Evolutionary conservation across 2,888 invertebrate genomes (phyloP), one percentile per base, ranked within the genome.

Genomic region (Diploptera punctata): DNA sequence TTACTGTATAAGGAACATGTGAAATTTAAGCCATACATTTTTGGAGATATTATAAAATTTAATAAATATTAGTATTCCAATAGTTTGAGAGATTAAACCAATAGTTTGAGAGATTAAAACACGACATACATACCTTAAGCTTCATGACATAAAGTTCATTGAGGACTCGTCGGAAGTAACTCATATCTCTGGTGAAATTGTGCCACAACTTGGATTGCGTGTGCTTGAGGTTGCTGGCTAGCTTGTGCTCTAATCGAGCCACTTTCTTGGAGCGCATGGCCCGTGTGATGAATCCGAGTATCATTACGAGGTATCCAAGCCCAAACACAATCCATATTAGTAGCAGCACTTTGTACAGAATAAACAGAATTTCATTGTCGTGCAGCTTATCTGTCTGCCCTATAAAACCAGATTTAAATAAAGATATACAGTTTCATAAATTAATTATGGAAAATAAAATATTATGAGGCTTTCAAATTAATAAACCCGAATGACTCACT

Each of bases 291-390:
- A 94, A 95, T 1, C 93, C 93, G 77, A 95, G 88, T 60, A 95
- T 89, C 96, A 97, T 97, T 26, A 95, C 90, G 57, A 95, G 88
- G 82, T 97, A 97, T 0, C 96, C 96, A 75, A 97, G 86, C 0
- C 97, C 96, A 79, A 95, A 95, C 74, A 95, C 93, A 69, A 97
- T 94, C 97, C 97, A 97, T 29, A 93, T 82, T 38, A 96, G 89
- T 0, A 96, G 86, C 78, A 93, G 93, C 73, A 92, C 88, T 82
- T 95, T 90, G 84, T 97, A 97, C 75, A 88, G 85, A 79, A 89
- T 90, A 80, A 89, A 88, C 73, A 47, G 24, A 1, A 33, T 61
- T n/a, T 33, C 49, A 7, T 73, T 52, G 62, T 65, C 38, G n/a
- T 49, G 26, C 31, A n/a, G 24, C n/a, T 68, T 68, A 47, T 68